Conservation (phyloP, 2,888 invertebrate genomes). For the Eudasyphora cyanicolor region DNA sequence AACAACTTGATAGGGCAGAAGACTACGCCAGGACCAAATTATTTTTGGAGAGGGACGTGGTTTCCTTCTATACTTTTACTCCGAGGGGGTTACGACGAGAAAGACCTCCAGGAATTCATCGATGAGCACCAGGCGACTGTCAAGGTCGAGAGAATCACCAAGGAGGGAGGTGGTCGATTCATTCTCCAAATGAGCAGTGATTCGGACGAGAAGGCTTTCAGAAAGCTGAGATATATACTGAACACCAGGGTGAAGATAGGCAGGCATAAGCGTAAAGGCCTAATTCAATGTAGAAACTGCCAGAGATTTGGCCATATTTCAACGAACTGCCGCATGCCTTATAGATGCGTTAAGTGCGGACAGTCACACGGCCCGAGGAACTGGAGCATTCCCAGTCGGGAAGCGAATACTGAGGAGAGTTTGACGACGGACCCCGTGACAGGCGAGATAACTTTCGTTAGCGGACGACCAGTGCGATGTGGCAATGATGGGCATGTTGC, state of each 20-base stretch:
- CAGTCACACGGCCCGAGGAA: neutral
- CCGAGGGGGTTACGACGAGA: neutral
- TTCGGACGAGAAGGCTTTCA: neutral
- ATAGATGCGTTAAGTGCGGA: constrained; percentile 3
- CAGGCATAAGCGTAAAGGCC: neutral
- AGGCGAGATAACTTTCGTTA: neutral
- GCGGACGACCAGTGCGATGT: neutral
- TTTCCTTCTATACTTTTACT: neutral
- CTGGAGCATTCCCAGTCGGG: neutral
- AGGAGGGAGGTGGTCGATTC: neutral
- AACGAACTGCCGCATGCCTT: neutral
- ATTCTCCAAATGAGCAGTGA: neutral
- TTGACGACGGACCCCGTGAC: neutral
- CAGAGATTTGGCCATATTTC: constrained; percentile 10
- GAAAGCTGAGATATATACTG: neutral
- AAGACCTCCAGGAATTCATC: neutral
- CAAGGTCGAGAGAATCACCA: neutral
- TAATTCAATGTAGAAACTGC: constrained; percentile 8
- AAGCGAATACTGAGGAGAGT: neutral
- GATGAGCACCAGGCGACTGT: neutral
- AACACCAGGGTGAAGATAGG: neutral
- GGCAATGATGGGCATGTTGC: too few relatives aligned
- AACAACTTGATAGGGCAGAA: neutral
- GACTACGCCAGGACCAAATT: neutral
- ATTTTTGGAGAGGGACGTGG: neutral